Conservation (phyloP, 2,797 vertebrate species). For the Enteromius paludinosus region DNA sequence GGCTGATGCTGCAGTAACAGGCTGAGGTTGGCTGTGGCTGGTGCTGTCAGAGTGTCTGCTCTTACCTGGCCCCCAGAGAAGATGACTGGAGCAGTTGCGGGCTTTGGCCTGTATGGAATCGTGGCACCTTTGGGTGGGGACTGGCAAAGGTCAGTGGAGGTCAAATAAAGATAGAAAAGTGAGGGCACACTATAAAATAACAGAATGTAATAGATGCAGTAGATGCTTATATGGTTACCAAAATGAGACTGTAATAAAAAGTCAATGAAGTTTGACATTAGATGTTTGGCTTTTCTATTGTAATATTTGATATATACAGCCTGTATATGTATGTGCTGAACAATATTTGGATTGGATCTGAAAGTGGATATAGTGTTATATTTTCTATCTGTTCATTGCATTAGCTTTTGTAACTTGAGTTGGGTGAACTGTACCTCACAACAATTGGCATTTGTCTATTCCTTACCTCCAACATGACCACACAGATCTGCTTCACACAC, state of each 20-base stretch:
- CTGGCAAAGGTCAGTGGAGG: slow-evolving; percentile 72
- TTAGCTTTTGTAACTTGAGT: not conserved
- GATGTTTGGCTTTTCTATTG: not conserved
- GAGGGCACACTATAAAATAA: not conserved
- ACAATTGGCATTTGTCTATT: not conserved
- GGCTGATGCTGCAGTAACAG: slow-evolving; percentile 99
- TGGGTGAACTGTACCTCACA: not conserved
- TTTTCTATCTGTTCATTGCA: not conserved
- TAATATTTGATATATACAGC: not conserved
- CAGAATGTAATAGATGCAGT: not conserved
- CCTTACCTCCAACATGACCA: slow-evolving; percentile 96
- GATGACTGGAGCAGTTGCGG: slow-evolving; percentile 99
- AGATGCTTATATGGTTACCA: not conserved
- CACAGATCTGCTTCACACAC: slow-evolving; percentile 97
- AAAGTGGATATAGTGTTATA: not conserved
- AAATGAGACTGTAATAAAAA: not conserved
- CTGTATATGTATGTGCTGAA: not conserved
- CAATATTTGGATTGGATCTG: not conserved
- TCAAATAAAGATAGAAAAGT: slow-evolving; percentile 29
- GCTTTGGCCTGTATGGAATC: slow-evolving; percentile 99
- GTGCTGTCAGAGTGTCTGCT: slow-evolving; percentile 96
- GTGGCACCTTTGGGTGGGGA: slow-evolving; percentile 99
- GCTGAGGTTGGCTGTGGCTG: slow-evolving; percentile 98
- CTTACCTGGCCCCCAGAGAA: slow-evolving; percentile 99
- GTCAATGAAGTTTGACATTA: not conserved